phyloP scores from a whole-genome alignment of 2,888 invertebrate genomes.

The Synergus umbraculus region DNA sequence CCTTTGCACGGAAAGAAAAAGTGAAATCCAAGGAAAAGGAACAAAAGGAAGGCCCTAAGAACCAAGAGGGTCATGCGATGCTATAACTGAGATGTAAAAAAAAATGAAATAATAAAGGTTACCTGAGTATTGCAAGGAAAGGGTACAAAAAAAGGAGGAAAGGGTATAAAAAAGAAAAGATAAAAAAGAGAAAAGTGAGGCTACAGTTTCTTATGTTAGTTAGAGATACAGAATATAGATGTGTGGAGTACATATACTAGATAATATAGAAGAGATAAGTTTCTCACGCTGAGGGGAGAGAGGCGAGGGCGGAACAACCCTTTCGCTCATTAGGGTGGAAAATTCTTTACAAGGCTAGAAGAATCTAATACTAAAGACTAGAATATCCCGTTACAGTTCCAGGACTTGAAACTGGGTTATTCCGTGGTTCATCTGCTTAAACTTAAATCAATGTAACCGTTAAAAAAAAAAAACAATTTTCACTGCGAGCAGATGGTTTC shows the following conservation, averaged over 20 bases:
- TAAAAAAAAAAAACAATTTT: background rate
- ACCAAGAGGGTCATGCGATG: background rate
- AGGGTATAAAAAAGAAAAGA: conserved; percentile 12
- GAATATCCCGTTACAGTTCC: conserved; percentile 55
- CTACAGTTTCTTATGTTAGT: conserved; percentile 25
- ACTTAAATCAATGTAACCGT: conserved; percentile 53
- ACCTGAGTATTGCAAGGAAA: conserved; percentile 22
- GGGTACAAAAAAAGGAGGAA: conserved; percentile 24
- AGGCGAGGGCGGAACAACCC: conserved; percentile 57
- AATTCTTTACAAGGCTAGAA: conserved; percentile 46
- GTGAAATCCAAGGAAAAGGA: conserved; percentile 47
- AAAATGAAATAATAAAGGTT: conserved; percentile 31
- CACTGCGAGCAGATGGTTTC: conserved; percentile 50
- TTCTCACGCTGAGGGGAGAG: conserved; percentile 4
- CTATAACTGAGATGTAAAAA: background rate
- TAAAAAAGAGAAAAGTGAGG: conserved; percentile 38
- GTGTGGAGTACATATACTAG: background rate
- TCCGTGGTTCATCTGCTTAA: conserved; percentile 46
- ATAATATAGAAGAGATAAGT: conserved; percentile 27
- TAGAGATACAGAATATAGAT: background rate
- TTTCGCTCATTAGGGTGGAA: conserved; percentile 57
- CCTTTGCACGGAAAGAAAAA: conserved; percentile 51
- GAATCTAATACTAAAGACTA: conserved; percentile 27
- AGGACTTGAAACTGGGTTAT: conserved; percentile 62
- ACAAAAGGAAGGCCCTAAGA: conserved; percentile 48